phyloP scores from a whole-genome alignment of 2,113 vertebrate genomes.

The Ptychochromis oligacanthus region DNA sequence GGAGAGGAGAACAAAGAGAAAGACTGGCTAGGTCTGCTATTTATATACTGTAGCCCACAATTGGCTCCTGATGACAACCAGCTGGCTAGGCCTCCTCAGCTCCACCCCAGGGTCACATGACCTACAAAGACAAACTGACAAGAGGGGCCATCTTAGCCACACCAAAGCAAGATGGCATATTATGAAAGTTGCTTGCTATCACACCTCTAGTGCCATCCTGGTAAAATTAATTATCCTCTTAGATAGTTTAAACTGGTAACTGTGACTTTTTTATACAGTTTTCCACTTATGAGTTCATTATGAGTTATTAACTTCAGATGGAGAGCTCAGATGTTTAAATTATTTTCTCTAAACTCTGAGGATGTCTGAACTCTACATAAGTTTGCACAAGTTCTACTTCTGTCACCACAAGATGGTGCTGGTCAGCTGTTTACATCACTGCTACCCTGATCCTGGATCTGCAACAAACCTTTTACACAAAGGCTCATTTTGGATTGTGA shows the following conservation, averaged over 20 bases:
- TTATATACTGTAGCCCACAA: too few species aligned
- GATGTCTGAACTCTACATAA: background rate
- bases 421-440: background rate
- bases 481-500: background rate
- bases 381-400: background rate
- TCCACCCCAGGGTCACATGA: too few species aligned
- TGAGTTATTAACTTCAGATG: too few species aligned
- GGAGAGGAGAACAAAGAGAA: too few species aligned
- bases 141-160: background rate
- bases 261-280: background rate
- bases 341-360: background rate
- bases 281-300: background rate
- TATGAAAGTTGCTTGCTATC: background rate
- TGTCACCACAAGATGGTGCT: constrained; percentile 33
- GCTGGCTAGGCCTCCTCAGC: too few species aligned
- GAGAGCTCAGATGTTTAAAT: background rate
- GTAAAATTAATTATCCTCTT: background rate
- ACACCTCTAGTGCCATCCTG: background rate
- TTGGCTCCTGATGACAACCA: too few species aligned
- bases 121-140: background rate
- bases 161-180: background rate
- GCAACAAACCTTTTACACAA: background rate
- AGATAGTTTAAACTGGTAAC: background rate
- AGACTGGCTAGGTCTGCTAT: too few species aligned
- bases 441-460: background rate